Conservation (phyloP, 2,888 invertebrate species). For the Philonicus albiceps region DNA sequence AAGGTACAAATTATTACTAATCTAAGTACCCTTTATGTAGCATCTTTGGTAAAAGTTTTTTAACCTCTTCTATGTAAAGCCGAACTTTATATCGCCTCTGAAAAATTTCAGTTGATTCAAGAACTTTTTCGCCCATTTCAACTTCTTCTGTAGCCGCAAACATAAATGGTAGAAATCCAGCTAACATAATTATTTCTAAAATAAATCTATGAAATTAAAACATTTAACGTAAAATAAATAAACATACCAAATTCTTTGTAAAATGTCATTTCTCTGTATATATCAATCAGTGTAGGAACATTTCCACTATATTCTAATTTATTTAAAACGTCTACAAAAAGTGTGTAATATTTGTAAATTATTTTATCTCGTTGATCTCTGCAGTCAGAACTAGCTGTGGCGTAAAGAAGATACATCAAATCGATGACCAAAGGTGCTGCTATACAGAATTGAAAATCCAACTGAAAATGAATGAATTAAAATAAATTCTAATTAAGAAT, state of each 20-base stretch:
- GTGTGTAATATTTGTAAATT: slow-evolving; percentile 41
- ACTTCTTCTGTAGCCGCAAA: background rate
- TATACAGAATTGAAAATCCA: slow-evolving; percentile 48
- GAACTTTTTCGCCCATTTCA: background rate
- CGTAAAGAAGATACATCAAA: slow-evolving; percentile 35
- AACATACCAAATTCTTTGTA: slow-evolving; percentile 43
- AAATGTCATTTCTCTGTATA: slow-evolving; percentile 44
- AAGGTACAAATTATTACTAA: too few species aligned
- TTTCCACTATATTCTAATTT: slow-evolving; percentile 24
- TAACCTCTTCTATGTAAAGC: too few species aligned
- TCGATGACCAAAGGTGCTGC: slow-evolving; percentile 47
- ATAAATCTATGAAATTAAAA: background rate
- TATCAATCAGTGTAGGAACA: slow-evolving; percentile 42
- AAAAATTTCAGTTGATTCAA: background rate
- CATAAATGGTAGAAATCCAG: background rate
- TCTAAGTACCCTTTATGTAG: too few species aligned
- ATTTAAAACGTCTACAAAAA: slow-evolving; percentile 38
- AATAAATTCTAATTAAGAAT: background rate
- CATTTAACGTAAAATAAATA: too few species aligned
- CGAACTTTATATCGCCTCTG: too few species aligned
- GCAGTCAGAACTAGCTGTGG: slow-evolving; percentile 28
- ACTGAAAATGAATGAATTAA: background rate
- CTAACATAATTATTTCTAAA: background rate
- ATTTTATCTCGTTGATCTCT: slow-evolving; percentile 42
- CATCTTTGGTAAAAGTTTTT: too few species aligned